Evolutionary conservation across 2,113 vertebrate species (phyloP).

Genomic region (Miniopterus natalensis): DNA sequence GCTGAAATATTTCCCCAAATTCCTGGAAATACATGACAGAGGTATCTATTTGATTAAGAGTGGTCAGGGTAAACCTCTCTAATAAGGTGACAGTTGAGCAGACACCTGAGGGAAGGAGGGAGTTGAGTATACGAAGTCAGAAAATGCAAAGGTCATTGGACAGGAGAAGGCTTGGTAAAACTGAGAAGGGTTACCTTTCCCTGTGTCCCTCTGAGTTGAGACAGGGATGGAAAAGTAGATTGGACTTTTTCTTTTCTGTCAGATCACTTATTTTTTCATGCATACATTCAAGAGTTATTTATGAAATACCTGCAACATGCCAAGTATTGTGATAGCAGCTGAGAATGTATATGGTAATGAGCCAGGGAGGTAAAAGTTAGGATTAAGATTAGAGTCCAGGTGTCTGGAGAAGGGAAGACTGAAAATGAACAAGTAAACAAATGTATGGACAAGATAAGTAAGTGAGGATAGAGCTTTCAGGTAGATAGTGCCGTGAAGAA

Average conservation of each 20-base stretch:
- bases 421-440: background rate
- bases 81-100: background rate
- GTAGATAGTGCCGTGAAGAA: background rate
- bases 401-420: slow-evolving; percentile 25
- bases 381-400: background rate
- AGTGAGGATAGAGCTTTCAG: background rate
- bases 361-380: background rate
- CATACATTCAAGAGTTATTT: background rate
- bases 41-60: background rate
- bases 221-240: background rate
- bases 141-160: background rate
- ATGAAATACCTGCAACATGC: background rate
- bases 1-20: background rate
- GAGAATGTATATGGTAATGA: background rate
- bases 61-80: background rate
- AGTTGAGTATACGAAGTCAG: background rate
- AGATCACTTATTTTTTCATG: background rate
- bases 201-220: background rate
- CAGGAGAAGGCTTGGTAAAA: background rate
- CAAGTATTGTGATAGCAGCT: background rate
- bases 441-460: background rate
- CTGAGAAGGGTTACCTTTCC: background rate
- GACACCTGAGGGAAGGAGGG: background rate
- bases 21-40: background rate
- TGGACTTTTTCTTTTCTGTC: background rate